phyloP scores from a whole-genome alignment of 1,140 invertebrate genomes.

The Oreohelix idahoensis region DNA sequence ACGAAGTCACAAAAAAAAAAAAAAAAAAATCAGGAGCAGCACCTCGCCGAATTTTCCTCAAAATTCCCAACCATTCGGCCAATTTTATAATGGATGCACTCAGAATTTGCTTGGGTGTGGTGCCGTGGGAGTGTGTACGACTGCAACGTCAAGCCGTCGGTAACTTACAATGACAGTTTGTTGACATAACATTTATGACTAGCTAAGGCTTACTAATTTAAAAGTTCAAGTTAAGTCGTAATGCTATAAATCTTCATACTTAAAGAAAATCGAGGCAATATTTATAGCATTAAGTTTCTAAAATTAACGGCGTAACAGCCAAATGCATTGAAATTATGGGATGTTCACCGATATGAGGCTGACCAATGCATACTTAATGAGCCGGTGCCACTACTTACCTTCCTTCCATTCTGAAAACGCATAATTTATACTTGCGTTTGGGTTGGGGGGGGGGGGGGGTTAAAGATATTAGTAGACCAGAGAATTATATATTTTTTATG shows the following conservation, averaged over 20 bases:
- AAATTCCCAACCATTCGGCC: constrained; percentile 45
- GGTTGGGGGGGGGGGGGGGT: too few species aligned
- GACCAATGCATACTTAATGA: constrained; percentile 55
- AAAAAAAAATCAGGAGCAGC: constrained; percentile 44
- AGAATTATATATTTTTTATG: too few species aligned
- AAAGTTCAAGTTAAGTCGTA: not conserved
- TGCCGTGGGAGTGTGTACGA: constrained; percentile 47
- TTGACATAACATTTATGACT: not conserved
- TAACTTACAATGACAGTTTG: not conserved
- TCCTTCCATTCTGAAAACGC: constrained; percentile 25
- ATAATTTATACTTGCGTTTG: too few species aligned
- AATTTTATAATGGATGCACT: constrained; percentile 43
- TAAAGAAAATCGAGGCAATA: not conserved
- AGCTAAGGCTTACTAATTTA: not conserved
- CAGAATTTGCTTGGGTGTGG: constrained; percentile 44
- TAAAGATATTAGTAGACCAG: too few species aligned
- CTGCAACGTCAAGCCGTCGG: constrained; percentile 38
- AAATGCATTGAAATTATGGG: constrained; percentile 53
- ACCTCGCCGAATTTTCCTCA: constrained; percentile 41
- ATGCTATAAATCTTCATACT: not conserved
- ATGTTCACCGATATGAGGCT: constrained; percentile 51
- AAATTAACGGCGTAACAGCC: constrained; percentile 48
- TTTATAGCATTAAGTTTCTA: not conserved
- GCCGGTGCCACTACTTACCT: constrained; percentile 45
- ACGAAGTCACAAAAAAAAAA: constrained; percentile 15